phyloP scores from a whole-genome alignment of 2,888 invertebrate species.

The Coleophora flavipennella region DNA sequence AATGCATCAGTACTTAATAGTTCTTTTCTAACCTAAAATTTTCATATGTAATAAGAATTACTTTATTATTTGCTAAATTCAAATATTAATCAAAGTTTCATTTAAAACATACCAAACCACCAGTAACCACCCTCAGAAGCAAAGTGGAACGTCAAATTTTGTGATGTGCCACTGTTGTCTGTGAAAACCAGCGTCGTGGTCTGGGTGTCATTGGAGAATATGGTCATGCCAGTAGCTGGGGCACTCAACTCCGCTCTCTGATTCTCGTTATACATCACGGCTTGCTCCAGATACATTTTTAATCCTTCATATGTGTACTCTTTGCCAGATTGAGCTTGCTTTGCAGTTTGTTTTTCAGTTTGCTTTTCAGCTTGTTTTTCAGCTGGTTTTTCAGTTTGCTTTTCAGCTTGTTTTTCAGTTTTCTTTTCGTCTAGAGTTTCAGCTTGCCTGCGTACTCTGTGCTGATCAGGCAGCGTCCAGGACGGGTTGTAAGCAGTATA shows the following conservation, averaged over 20 bases:
- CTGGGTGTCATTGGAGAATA: slow-evolving; percentile 14
- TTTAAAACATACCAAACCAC: slow-evolving; percentile 44
- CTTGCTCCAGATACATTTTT: slow-evolving; percentile 25
- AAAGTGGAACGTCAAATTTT: slow-evolving; percentile 26
- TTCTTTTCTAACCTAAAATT: too few species aligned
- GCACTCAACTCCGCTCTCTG: slow-evolving; percentile 2
- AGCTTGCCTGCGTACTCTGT: slow-evolving; percentile 43
- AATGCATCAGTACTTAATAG: too few species aligned
- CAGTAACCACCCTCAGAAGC: slow-evolving; percentile 42
- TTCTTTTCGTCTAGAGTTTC: too few species aligned
- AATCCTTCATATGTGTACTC: slow-evolving; percentile 26
- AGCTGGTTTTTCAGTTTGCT: too few species aligned
- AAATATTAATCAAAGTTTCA: slow-evolving; percentile 1
- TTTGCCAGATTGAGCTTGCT: background rate
- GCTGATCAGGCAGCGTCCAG: slow-evolving; percentile 36
- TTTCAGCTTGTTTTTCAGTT: too few species aligned
- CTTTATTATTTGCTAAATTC: background rate
- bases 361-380: too few species aligned
- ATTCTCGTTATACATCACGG: slow-evolving; percentile 5
- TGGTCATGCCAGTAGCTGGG: slow-evolving; percentile 4
- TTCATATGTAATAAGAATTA: too few species aligned
- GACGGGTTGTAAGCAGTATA: slow-evolving; percentile 74
- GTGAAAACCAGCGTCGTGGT: slow-evolving; percentile 32
- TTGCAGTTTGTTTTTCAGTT: too few species aligned
- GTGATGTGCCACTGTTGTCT: slow-evolving; percentile 19